Conservation (phyloP, 2,888 invertebrate species). For the Incurvaria masculella region DNA sequence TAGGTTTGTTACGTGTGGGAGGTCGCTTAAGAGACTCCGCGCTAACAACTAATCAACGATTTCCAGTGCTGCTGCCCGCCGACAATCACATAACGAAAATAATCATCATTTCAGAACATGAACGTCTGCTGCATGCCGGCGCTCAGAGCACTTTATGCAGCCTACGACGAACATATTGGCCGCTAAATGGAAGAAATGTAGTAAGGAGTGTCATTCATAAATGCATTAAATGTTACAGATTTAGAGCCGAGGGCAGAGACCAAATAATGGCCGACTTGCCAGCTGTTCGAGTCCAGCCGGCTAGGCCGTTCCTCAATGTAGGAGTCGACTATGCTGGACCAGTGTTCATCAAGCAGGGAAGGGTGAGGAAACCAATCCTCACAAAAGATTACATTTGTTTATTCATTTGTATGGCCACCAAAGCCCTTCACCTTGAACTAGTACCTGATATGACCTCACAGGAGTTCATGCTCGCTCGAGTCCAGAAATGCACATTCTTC, state of each 20-base stretch:
- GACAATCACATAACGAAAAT: not conserved
- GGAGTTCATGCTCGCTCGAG: too few species aligned
- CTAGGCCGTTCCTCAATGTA: not conserved
- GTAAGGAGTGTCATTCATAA: not conserved
- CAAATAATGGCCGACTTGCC: conserved; percentile 3
- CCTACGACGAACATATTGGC: not conserved
- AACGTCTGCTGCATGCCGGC: not conserved
- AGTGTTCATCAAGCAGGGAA: not conserved
- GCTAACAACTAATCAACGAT: not conserved
- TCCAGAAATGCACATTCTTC: too few species aligned
- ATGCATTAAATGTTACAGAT: not conserved
- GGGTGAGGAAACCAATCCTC: not conserved
- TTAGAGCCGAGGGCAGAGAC: not conserved
- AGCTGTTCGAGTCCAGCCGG: not conserved
- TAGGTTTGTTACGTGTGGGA: not conserved
- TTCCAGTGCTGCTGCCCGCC: not conserved
- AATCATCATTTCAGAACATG: not conserved
- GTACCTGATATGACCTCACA: not conserved
- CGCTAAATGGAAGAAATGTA: not conserved
- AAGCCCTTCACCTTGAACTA: conserved; percentile 1
- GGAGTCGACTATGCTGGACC: conserved; percentile 4
- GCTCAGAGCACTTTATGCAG: not conserved
- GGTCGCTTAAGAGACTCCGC: not conserved
- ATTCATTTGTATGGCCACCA: not conserved
- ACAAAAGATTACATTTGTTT: not conserved